A percentile compares a stretch with the other conserved stretches of the same genome.
Evolutionary conservation across 2,113 vertebrate species (phyloP).

Genomic region (Psammodynastes pulverulentus): DNA sequence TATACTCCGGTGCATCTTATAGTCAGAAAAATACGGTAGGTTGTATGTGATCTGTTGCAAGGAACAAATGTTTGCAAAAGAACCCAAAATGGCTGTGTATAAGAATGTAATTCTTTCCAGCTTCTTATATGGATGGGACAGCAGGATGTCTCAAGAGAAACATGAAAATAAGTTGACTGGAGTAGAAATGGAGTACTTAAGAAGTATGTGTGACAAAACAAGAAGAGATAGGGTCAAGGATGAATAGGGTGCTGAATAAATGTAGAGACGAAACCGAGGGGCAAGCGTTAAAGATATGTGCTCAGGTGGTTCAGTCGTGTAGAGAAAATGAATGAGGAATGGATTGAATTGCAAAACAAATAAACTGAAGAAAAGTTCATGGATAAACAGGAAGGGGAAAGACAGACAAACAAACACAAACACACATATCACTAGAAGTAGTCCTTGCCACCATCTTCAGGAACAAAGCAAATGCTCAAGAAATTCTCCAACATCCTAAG

Average conservation of each 20-base stretch:
- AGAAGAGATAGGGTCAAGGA: not conserved
- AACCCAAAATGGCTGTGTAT: not conserved
- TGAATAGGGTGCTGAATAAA: not conserved
- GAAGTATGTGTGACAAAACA: not conserved
- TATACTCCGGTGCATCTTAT: no score
- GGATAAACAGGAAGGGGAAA: not conserved
- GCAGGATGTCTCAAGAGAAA: not conserved
- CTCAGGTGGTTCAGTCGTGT: not conserved
- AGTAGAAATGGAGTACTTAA: not conserved
- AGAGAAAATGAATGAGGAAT: not conserved
- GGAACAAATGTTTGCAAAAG: not conserved
- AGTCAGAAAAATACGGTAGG: no score
- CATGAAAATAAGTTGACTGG: not conserved
- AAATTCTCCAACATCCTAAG: not conserved
- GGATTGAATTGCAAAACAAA: not conserved
- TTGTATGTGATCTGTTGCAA: not conserved
- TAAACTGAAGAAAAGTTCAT: not conserved
- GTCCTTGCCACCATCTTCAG: not conserved
- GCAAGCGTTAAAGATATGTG: not conserved
- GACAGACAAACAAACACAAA: not conserved
- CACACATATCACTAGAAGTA: not conserved
- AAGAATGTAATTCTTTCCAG: not conserved
- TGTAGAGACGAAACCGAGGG: not conserved
- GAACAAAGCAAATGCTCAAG: not conserved
- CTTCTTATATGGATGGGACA: not conserved